Evolutionary conservation across 2,888 invertebrate species (phyloP).

Genomic region (Dryocosmus kuriphilus): DNA sequence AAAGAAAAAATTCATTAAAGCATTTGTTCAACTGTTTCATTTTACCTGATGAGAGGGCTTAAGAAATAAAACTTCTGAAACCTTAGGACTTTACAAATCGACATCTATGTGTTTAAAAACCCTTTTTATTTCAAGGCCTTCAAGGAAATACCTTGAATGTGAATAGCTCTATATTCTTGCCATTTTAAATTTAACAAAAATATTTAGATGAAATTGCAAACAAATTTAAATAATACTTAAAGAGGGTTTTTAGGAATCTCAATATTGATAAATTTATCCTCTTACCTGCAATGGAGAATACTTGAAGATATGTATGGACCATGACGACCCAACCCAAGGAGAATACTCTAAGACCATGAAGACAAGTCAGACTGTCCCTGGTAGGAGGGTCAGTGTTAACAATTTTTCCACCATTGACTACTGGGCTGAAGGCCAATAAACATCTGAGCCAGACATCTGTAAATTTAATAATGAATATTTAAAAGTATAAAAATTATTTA

Average conservation of each 20-base stretch:
- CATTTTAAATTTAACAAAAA: too few species aligned
- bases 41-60: too few species aligned
- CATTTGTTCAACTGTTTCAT: too few species aligned
- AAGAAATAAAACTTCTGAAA: too few species aligned
- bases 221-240: too few species aligned
- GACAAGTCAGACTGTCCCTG: slow-evolving; percentile 85
- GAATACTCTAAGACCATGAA: slow-evolving; percentile 88
- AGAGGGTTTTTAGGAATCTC: neutral
- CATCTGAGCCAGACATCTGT: slow-evolving; percentile 82
- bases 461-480: slow-evolving; percentile 57
- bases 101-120: too few species aligned
- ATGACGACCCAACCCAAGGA: slow-evolving; percentile 91
- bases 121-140: too few species aligned
- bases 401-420: slow-evolving; percentile 87
- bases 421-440: slow-evolving; percentile 86
- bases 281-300: slow-evolving; percentile 85
- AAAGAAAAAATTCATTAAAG: too few species aligned
- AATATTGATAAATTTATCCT: neutral
- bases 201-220: too few species aligned
- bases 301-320: slow-evolving; percentile 90
- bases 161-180: too few species aligned
- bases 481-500: neutral
- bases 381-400: slow-evolving; percentile 86
- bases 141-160: too few species aligned
- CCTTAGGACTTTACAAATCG: too few species aligned